Percentiles rank a stretch among this genome's conserved stretches.
Conservation (phyloP, 2,113 vertebrate genomes). For the Glareola pratincola region DNA sequence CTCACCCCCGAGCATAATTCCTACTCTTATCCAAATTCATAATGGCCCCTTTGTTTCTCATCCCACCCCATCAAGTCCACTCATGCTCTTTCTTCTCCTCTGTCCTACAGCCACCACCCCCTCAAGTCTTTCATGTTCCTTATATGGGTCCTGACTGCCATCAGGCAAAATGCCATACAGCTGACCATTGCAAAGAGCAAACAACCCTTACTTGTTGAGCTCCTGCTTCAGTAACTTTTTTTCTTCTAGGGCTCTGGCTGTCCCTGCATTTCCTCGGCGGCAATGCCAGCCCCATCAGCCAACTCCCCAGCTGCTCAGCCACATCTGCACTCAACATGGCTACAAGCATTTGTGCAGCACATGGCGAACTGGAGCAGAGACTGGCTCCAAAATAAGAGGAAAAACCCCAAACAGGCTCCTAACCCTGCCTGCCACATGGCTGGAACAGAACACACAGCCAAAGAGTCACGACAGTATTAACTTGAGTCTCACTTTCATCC, state of each 20-base stretch:
- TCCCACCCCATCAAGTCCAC: not conserved
- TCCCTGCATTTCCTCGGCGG: not conserved
- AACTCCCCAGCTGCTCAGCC: not conserved
- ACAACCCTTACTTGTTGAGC: not conserved
- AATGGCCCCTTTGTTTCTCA: not conserved
- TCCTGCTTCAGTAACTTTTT: not conserved
- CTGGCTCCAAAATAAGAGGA: not conserved
- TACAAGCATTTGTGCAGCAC: not conserved
- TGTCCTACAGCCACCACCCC: not conserved
- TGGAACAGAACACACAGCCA: not conserved
- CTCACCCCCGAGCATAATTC: not conserved
- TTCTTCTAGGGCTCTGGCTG: not conserved
- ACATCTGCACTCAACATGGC: not conserved
- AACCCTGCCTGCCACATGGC: no score
- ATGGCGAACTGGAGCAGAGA: fast-evolving
- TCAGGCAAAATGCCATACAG: not conserved
- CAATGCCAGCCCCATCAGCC: not conserved
- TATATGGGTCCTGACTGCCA: not conserved
- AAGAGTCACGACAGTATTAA: not conserved
- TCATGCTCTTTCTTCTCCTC: not conserved
- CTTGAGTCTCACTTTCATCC: not conserved
- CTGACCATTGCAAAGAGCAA: not conserved
- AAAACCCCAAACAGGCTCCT: not conserved
- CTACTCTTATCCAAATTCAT: not conserved
- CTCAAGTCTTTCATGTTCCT: not conserved